Base-by-base conservation (phyloP, 2,888 invertebrate species). In the Leptogaster cylindrica region DNA sequence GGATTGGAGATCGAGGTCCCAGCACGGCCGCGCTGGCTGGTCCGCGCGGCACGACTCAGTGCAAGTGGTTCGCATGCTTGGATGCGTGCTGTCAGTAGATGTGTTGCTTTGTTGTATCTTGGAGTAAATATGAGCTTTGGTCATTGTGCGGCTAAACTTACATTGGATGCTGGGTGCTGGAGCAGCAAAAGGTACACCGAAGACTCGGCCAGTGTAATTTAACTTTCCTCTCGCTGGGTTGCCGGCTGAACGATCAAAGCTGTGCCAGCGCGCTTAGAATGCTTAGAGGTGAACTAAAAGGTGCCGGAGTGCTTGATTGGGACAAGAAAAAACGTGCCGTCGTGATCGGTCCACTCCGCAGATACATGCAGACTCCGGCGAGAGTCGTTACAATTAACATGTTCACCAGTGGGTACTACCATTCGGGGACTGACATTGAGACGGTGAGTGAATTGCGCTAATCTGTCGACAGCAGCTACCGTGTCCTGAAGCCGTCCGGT, bases 241-340 rank as follows among this genome's bases (percentile, higher is more conserved):
- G 27, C 36, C 27, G 51, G 25, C 25, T 3, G 28, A 50, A 28
- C 31, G 12, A 55, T 55, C 50, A 16, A 36, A 36, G 65, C 16
- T 20, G 33, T 36, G 52, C 18, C 36, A 36, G 65, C 36, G 14
- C 8, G 16, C 36, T 50, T 65, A 65, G 65, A 65, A 65, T 65
- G 65, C 50, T 64, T 65, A 65, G 51, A 51, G 25, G 46, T 65
- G 65, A 65, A 65, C 50, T 39, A 36, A 50, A 65, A 51, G 65
- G 36, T 51, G 23, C 48, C 48, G 48, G 65, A 50, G 50, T 50
- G 65, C 65, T 65, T 65, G 39, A 39, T 48, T 65, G 50, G 50
- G 36, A 65, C 18, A 31, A 65, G 51, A 51, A 65, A 65, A 51
- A 65, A 65, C 50, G 36, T 44, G 23, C 33, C 50, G 51, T 51